Evolutionary conservation across 2,113 vertebrate genomes (phyloP).

Genomic region (Balaeniceps rex): DNA sequence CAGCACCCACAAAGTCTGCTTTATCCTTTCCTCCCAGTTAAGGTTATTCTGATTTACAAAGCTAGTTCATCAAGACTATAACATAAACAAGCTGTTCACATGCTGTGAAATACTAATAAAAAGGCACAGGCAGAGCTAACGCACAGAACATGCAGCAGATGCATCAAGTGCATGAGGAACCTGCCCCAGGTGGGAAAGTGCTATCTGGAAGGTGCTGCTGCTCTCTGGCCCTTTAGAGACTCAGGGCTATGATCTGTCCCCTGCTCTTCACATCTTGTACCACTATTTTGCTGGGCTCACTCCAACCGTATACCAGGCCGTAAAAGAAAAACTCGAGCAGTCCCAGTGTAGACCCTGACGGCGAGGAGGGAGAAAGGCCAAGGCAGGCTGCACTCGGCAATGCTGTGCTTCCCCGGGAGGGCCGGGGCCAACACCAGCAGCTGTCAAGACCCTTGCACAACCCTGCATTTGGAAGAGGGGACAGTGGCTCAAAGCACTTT

Average conservation of each 20-base stretch:
- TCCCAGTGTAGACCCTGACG: fast-evolving
- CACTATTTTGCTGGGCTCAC: neutral
- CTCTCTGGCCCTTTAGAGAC: neutral
- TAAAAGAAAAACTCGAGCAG: neutral
- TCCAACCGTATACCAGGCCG: neutral
- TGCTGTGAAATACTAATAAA: neutral
- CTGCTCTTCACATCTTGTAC: neutral
- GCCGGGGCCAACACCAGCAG: neutral
- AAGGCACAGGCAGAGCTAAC: neutral
- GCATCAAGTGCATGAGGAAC: neutral
- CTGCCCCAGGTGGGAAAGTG: neutral
- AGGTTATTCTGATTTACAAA: neutral
- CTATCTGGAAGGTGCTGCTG: neutral
- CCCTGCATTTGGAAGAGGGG: neutral
- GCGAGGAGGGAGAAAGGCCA: neutral
- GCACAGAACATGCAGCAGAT: neutral
- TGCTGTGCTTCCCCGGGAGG: neutral
- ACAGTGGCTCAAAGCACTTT: neutral
- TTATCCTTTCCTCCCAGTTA: neutral
- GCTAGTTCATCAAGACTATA: neutral
- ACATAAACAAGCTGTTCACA: neutral
- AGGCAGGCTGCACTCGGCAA: neutral
- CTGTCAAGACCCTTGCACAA: neutral
- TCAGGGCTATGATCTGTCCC: too few species aligned
- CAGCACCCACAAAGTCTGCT: neutral